These are phyloP conservation scores for Sarcoramphus papa DNA, from an alignment of 2,797 vertebrate genomes.

Conservation along the genomic window DNA sequence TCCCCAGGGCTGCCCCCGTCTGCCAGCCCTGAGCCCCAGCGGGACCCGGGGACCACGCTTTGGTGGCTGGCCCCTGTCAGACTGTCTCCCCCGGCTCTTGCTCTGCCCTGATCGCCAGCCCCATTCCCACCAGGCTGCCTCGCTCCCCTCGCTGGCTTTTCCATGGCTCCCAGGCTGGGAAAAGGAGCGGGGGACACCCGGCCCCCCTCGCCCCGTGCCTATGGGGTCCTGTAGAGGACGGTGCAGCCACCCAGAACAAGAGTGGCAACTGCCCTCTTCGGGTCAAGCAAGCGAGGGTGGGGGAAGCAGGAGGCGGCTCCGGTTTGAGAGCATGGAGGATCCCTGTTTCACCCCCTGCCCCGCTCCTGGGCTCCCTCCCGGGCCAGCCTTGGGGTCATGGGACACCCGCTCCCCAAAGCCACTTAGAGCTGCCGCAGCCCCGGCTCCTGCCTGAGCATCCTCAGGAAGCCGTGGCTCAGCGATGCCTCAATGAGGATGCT, in stretches of 20 bases:
- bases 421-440: background rate
- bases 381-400: background rate
- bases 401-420: background rate
- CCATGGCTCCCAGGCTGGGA: background rate
- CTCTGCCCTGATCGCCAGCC: background rate
- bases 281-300: accelerated
- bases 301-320: background rate
- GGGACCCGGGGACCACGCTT: background rate
- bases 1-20: background rate
- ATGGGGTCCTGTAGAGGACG: accelerated
- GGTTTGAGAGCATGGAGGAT: background rate
- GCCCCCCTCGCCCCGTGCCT: background rate
- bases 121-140: background rate
- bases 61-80: background rate
- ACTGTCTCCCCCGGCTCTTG: background rate
- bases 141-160: background rate
- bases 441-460: background rate
- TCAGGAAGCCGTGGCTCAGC: background rate
- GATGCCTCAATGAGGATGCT: background rate
- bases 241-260: background rate
- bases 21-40: background rate
- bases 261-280: background rate
- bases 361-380: background rate
- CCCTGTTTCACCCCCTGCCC: background rate
- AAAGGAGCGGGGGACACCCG: background rate